phyloP scores from a whole-genome alignment of 2,888 invertebrate species.

The Fabriciana adippe region DNA sequence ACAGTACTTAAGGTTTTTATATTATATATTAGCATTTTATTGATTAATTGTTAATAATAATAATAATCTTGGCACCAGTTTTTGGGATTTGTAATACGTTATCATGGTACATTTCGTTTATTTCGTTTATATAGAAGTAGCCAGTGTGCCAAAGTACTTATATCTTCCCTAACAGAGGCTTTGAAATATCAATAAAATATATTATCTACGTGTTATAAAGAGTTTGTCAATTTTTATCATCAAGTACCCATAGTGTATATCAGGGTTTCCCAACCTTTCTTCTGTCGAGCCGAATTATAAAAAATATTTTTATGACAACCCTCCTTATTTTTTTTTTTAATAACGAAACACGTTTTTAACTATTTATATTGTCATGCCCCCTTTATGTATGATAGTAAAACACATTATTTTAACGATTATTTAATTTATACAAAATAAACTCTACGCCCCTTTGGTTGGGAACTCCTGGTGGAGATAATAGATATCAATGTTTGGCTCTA shows the following conservation, averaged over 20 bases:
- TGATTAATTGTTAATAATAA: no score
- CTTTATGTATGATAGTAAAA: no score
- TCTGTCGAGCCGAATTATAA: no score
- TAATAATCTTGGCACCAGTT: background rate
- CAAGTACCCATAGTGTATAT: background rate
- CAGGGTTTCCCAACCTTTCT: no score
- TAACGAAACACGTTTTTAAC: no score
- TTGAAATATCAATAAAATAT: background rate
- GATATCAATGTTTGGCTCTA: background rate
- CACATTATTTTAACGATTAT: no score
- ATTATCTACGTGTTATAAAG: conserved; percentile 4
- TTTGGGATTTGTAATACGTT: background rate
- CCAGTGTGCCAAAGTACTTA: conserved; percentile 9
- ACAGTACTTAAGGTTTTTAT: background rate
- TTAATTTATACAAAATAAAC: no score
- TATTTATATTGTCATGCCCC: background rate
- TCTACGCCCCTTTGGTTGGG: no score
- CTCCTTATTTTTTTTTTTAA: no score
- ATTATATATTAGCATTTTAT: background rate
- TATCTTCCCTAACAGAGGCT: conserved; percentile 4
- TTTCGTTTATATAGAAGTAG: background rate
- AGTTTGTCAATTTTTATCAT: conserved; percentile 6
- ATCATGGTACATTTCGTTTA: background rate
- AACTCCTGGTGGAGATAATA: no score
- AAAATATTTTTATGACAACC: no score